Evolutionary conservation across 1,140 invertebrate genomes (phyloP).

Genomic region (Paralvinella palmiformis): DNA sequence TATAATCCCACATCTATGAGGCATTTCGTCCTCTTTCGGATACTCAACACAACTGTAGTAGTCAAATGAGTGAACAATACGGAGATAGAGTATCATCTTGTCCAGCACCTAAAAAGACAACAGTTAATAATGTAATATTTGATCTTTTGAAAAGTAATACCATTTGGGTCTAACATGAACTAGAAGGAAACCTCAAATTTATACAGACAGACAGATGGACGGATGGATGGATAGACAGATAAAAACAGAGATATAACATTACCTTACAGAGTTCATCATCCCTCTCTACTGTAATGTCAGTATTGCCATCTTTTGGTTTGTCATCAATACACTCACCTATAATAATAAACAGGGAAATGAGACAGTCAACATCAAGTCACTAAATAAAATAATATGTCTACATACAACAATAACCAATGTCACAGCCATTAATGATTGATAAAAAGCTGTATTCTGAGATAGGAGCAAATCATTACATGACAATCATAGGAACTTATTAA

Average conservation of each 20-base stretch:
- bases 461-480: too few species aligned
- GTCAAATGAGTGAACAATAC: slow-evolving; percentile 97
- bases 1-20: slow-evolving; percentile 96
- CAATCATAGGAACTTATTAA: not conserved
- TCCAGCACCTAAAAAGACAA: slow-evolving; percentile 61
- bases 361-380: not conserved
- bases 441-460: too few species aligned
- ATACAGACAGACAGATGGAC: too few species aligned
- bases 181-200: too few species aligned
- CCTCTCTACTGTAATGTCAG: slow-evolving; percentile 61
- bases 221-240: too few species aligned
- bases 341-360: slow-evolving; percentile 15
- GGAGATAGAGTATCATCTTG: slow-evolving; percentile 82
- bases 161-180: too few species aligned
- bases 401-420: not conserved
- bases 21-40: slow-evolving; percentile 99
- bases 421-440: not conserved
- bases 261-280: slow-evolving; percentile 73
- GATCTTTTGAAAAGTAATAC: not conserved
- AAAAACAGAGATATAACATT: too few species aligned
- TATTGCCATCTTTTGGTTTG: slow-evolving; percentile 52
- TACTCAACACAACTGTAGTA: slow-evolving; percentile 99
- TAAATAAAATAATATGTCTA: not conserved
- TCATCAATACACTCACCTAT: slow-evolving; percentile 38
- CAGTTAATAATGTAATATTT: not conserved